Conservation (phyloP, 2,113 vertebrate species). For the Protomyctophum bolini region DNA sequence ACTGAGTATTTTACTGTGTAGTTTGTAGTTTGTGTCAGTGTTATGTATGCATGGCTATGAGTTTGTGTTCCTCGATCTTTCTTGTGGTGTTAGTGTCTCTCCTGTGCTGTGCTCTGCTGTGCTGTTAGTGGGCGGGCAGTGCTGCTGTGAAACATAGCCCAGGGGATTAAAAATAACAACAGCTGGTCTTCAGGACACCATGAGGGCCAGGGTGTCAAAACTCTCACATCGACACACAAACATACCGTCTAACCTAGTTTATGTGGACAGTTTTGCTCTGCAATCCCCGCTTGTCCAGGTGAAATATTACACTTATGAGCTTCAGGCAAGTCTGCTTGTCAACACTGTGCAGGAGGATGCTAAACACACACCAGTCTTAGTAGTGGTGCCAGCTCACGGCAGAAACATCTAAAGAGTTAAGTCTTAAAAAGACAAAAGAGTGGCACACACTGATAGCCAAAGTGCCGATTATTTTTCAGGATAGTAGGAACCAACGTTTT, state of each 20-base stretch:
- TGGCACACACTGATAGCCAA: too few species aligned
- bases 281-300: too few species aligned
- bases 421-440: too few species aligned
- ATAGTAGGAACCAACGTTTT: too few species aligned
- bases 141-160: conserved; percentile 71
- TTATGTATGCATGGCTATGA: background rate
- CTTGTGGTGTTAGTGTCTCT: conserved; percentile 31
- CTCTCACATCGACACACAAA: conserved; percentile 37
- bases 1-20: background rate
- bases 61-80: conserved; percentile 18
- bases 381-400: too few species aligned
- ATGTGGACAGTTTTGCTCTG: too few species aligned
- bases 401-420: too few species aligned
- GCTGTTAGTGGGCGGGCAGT: conserved; percentile 6
- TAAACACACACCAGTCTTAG: too few species aligned
- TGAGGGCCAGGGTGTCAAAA: conserved; percentile 63
- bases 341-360: too few species aligned
- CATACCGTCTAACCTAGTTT: conserved; percentile 12
- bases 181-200: conserved; percentile 77
- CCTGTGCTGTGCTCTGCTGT: conserved; percentile 1
- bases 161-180: conserved; percentile 84
- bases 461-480: too few species aligned
- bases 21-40: background rate
- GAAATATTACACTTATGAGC: too few species aligned
- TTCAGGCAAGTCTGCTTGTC: too few species aligned